Evolutionary conservation across 2,888 invertebrate species (phyloP).

Genomic region (Limnephilus lunatus): DNA sequence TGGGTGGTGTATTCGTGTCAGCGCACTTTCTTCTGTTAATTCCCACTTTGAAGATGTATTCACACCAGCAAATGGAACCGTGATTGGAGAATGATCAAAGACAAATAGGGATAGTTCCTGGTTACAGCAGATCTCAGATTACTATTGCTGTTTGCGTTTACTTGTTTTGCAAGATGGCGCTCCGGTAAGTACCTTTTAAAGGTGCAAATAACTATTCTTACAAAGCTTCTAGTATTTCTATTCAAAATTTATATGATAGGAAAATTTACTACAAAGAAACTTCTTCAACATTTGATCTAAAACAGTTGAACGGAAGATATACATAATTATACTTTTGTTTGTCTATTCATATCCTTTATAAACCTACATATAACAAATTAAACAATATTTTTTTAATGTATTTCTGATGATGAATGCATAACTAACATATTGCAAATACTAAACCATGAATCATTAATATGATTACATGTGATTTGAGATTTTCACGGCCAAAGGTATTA

Average conservation of each 20-base stretch:
- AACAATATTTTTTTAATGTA: too few species aligned
- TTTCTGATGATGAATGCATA: too few species aligned
- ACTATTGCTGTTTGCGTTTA: background rate
- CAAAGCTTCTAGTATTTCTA: background rate
- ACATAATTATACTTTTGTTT: too few species aligned
- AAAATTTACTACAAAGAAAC: too few species aligned
- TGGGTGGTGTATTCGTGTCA: slow-evolving; percentile 41
- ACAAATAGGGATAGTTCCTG: slow-evolving; percentile 7
- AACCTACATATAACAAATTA: too few species aligned
- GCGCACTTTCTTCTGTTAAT: slow-evolving; percentile 44
- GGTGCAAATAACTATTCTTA: background rate
- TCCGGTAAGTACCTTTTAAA: background rate
- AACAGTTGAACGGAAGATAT: too few species aligned
- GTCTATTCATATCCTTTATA: too few species aligned
- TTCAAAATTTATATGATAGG: too few species aligned
- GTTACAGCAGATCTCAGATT: background rate
- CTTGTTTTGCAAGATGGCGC: background rate
- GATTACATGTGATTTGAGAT: background rate
- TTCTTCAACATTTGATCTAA: too few species aligned
- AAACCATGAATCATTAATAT: background rate
- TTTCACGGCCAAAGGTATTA: background rate
- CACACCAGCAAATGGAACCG: background rate
- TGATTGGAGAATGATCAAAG: slow-evolving; percentile 23
- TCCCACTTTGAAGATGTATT: background rate
- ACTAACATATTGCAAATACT: too few species aligned